These are phyloP conservation scores for Musca vetustissima DNA, from an alignment of 1,140 invertebrate genomes.

Conservation along the genomic window DNA sequence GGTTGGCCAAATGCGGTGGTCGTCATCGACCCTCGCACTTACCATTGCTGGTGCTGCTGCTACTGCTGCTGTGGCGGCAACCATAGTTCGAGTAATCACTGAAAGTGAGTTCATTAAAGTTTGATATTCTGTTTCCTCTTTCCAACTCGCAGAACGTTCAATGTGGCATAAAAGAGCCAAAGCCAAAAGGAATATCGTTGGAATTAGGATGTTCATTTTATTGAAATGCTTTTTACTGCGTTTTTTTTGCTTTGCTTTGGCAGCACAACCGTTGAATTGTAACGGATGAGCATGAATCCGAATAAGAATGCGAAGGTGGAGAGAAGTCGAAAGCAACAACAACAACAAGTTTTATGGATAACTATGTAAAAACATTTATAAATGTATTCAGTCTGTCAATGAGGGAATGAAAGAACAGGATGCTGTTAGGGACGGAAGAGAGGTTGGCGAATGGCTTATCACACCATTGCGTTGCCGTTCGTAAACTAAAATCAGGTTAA, in stretches of 20 bases:
- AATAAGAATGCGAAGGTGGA: too few species aligned
- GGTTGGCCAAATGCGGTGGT: background rate
- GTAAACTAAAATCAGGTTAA: slow-evolving; percentile 16
- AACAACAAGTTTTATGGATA: too few species aligned
- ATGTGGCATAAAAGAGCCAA: background rate
- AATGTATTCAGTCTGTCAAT: too few species aligned
- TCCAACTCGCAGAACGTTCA: background rate
- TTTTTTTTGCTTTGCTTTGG: background rate
- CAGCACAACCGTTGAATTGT: too few species aligned
- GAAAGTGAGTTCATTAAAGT: slow-evolving; percentile 41
- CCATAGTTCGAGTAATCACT: slow-evolving; percentile 37
- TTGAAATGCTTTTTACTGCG: slow-evolving; percentile 3
- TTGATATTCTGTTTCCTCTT: slow-evolving; percentile 29
- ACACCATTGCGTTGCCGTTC: too few species aligned
- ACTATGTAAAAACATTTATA: too few species aligned
- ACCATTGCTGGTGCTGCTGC: background rate
- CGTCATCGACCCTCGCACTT: background rate
- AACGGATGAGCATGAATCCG: too few species aligned
- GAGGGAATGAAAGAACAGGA: too few species aligned
- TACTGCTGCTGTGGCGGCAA: too few species aligned
- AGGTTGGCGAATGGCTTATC: too few species aligned
- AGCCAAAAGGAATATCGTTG: background rate
- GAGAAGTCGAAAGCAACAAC: too few species aligned
- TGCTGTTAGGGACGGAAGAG: too few species aligned
- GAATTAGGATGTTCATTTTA: slow-evolving; percentile 15